Evolutionary conservation across 2,888 invertebrate genomes (phyloP), one percentile per base, ranked within the genome.

Genomic region (Platycheirus albimanus): DNA sequence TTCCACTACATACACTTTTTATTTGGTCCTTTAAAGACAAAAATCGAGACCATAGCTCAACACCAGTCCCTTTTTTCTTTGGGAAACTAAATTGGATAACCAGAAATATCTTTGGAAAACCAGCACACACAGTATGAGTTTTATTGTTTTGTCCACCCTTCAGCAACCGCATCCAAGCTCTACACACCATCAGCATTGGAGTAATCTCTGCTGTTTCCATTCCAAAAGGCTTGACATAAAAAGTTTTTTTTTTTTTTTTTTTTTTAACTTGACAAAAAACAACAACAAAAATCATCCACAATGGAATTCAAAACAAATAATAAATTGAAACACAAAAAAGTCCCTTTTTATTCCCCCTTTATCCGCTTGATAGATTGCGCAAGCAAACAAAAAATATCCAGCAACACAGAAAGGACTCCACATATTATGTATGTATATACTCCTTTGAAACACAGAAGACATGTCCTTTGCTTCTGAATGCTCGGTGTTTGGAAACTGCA

Each of bases 11-110:
- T 24, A 5, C 5, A 24, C 5, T 24, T 24, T 24, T 33, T 33
- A 20, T 15, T 24, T 30, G 30, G 11, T 10, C 54, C 56, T 64
- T 56, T 51, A 64, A 51, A 58, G 71, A 52, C 72, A 67, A 78
- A 33, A 33, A 33, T 78, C 78, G 66, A 51, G 45, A 43, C 66
- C 66, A 64, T 13, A 3, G 3, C 8, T 8, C 8, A 6, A 33
- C 30, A 7, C 30, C n/a, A n/a, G n/a, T n/a, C n/a, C 30, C 38
- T 56, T 67, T 33, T 78, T 13, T 56, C 72, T 43, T 78, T 45
- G 78, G 78, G 36, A 66, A 78, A 78, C 72, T 72, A 78, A 78
- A 78, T 78, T 78, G 78, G 78, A 78, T 78, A 78, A 78, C 51
- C 58, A 78, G 52, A 61, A 51, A 67, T 54, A 30, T 52, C 51